These are phyloP conservation scores for Drosophila mettleri DNA, from an alignment of 2,888 invertebrate species.

Conservation along the genomic window DNA sequence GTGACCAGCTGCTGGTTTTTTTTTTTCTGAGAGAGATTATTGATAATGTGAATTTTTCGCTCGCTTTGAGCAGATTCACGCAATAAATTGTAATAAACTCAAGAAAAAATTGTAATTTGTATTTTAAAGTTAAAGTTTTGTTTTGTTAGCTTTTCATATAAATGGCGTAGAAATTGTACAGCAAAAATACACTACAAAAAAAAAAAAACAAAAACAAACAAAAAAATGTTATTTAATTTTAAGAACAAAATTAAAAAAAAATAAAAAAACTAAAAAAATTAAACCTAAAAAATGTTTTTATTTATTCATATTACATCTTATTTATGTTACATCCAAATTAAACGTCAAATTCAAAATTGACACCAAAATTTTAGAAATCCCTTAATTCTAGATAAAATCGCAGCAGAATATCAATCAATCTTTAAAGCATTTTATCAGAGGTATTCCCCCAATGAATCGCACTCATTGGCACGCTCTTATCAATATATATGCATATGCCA, in stretches of 20 bases:
- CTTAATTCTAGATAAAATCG: constrained; percentile 12
- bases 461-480: constrained; percentile 33
- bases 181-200: too few relatives aligned
- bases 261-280: constrained; percentile 26
- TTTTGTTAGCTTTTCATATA: constrained; percentile 75
- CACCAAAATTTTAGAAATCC: constrained; percentile 39
- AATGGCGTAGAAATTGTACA: constrained; percentile 25
- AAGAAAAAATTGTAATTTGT: constrained; percentile 46
- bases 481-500: constrained; percentile 13
- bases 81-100: constrained; percentile 37
- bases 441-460: constrained; percentile 52
- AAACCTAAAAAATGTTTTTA: constrained; percentile 37
- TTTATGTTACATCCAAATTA: too few relatives aligned
- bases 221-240: constrained; percentile 67
- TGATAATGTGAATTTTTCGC: constrained; percentile 59
- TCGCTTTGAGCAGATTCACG: constrained; percentile 38
- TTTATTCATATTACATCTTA: constrained; percentile 21
- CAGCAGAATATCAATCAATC: constrained; percentile 18
- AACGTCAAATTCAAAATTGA: constrained; percentile 34
- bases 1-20: constrained; percentile 67
- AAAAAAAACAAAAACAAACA: constrained; percentile 17
- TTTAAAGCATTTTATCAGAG: constrained; percentile 23
- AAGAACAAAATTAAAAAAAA: constrained; percentile 53
- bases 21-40: constrained; percentile 31
- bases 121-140: constrained; percentile 72